phyloP scores from a whole-genome alignment of 2,888 invertebrate genomes.

The Tiliacea aurago region DNA sequence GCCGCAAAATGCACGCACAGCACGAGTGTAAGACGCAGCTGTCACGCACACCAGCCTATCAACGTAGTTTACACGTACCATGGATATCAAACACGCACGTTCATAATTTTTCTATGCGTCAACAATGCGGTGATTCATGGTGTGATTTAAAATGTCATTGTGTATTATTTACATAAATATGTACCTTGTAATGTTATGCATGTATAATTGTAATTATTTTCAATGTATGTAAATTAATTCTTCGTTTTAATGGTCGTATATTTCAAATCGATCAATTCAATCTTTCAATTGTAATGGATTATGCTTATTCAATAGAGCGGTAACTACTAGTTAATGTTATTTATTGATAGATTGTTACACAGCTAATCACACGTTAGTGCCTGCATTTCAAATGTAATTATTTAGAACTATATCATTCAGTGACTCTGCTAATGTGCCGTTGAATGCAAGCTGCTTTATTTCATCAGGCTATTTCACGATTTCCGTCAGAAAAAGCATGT shows the following conservation, averaged over 20 bases:
- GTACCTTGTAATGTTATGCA: constrained; percentile 21
- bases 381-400: background rate
- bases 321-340: background rate
- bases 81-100: background rate
- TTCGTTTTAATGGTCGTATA: constrained; percentile 20
- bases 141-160: background rate
- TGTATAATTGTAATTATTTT: constrained; percentile 7
- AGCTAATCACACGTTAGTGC: background rate
- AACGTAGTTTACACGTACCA: too few relatives aligned
- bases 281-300: constrained; percentile 15
- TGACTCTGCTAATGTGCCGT: background rate
- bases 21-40: too few relatives aligned
- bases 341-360: background rate
- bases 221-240: constrained; percentile 28
- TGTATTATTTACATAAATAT: constrained; percentile 33
- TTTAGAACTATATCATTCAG: background rate
- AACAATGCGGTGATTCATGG: background rate
- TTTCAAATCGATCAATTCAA: constrained; percentile 23
- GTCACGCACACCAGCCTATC: too few relatives aligned
- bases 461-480: background rate
- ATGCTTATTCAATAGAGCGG: constrained; percentile 10
- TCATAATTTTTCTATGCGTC: background rate
- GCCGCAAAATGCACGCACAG: too few relatives aligned
- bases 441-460: background rate
- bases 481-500: background rate